A percentile compares a stretch with the other conserved stretches of the same genome.
Evolutionary conservation across 2,797 vertebrate genomes (phyloP).

Genomic region (Chelmon rostratus): DNA sequence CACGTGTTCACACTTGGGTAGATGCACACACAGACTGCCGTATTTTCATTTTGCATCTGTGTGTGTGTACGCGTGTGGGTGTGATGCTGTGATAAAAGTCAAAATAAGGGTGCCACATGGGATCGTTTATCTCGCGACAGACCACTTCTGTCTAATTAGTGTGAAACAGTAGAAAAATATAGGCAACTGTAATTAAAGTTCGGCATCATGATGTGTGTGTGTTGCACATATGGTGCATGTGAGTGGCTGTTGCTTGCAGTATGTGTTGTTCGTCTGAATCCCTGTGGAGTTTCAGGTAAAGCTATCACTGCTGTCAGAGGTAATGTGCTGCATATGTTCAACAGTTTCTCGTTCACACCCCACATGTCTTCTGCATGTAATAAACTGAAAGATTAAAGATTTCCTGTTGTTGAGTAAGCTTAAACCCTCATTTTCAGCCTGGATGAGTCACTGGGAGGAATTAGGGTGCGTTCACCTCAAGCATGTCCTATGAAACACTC

Average conservation of each 20-base stretch:
- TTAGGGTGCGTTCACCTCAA: conserved; percentile 1
- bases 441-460: conserved; percentile 11
- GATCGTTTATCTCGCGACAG: conserved; percentile 82
- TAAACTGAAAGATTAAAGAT: conserved; percentile 45
- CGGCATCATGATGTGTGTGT: conserved; percentile 54
- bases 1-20: conserved; percentile 17
- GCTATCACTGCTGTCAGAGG: conserved; percentile 56
- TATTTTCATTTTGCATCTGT: conserved; percentile 10
- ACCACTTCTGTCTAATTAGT: conserved; percentile 88
- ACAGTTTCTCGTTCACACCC: conserved; percentile 22
- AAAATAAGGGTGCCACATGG: conserved; percentile 83
- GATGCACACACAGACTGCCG: conserved; percentile 19
- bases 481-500: conserved; percentile 20
- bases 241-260: conserved; percentile 29
- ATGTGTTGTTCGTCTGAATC: conserved; percentile 38
- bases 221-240: conserved; percentile 62
- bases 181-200: conserved; percentile 78
- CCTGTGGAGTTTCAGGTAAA: conserved; percentile 56
- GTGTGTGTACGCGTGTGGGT: conserved; percentile 34
- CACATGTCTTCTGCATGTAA: conserved; percentile 24
- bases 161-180: conserved; percentile 77
- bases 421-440: conserved; percentile 25
- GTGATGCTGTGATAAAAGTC: conserved; percentile 73
- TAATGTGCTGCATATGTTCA: conserved; percentile 45
- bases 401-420: conserved; percentile 27